Evolutionary conservation across 1,140 invertebrate genomes (phyloP).

Genomic region (Hypsibius dujardini): DNA sequence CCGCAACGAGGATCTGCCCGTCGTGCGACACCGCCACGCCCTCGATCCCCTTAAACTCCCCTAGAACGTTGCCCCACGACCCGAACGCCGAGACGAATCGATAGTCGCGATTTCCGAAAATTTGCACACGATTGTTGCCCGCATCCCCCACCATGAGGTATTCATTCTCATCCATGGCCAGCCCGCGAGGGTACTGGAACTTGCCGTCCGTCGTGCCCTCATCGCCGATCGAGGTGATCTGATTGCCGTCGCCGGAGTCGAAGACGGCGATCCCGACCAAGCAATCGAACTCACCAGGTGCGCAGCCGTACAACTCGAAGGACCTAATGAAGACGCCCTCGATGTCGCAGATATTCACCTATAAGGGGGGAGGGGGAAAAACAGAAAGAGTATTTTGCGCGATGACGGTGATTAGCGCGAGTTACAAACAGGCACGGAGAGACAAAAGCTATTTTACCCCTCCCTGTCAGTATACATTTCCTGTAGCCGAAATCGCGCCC

Average conservation of each 20-base stretch:
- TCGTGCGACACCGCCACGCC: slow-evolving; percentile 79
- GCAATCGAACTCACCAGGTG: slow-evolving; percentile 89
- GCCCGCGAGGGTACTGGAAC: slow-evolving; percentile 87
- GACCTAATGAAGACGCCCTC: slow-evolving; percentile 74
- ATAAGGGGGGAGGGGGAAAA: not conserved
- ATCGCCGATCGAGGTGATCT: slow-evolving; percentile 63
- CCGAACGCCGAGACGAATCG: slow-evolving; percentile 68
- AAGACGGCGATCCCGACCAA: slow-evolving; percentile 84
- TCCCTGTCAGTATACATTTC: slow-evolving; percentile 76
- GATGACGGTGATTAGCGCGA: not conserved
- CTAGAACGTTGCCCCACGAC: slow-evolving; percentile 80
- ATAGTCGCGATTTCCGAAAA: slow-evolving; percentile 74
- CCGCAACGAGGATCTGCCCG: slow-evolving; percentile 83
- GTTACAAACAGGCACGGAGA: not conserved
- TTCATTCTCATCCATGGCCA: slow-evolving; percentile 89
- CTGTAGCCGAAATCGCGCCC: slow-evolving; percentile 81
- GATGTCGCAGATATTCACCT: slow-evolving; percentile 46
- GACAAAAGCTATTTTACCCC: not conserved
- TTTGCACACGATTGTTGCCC: slow-evolving; percentile 93
- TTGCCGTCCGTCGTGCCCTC: slow-evolving; percentile 82
- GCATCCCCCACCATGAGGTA: slow-evolving; percentile 93
- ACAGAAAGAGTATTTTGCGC: not conserved
- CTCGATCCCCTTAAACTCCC: slow-evolving; percentile 86
- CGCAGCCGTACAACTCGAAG: slow-evolving; percentile 81
- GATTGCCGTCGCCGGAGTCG: slow-evolving; percentile 67